Evolutionary conservation across 2,888 invertebrate species (phyloP), one percentile per base, ranked within the genome.

Genomic region (Thysanoteuthis rhombus): DNA sequence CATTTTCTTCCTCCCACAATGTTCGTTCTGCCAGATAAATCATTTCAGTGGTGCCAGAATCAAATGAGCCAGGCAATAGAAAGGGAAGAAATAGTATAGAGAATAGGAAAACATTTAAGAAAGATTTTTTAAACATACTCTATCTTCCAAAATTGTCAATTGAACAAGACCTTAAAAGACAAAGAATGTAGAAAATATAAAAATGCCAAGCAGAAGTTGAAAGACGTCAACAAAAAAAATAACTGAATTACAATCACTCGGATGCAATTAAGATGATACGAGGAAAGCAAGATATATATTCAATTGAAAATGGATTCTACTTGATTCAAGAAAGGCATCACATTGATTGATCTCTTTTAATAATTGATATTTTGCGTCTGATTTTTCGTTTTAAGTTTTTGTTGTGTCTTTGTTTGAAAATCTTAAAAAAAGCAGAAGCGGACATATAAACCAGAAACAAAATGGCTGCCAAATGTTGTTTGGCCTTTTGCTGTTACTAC

Each of bases 221-320:
- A 75, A 75, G n/a, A 75, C 19, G 4, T 12, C n/a, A 75, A 28
- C 28, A 58, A 58, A 25, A 58, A 32, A 58, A 16, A 58, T 0
- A 58, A 58, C 58, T 8, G 19, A 75, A 75, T 75, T 36, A 75
- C 75, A 75, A 75, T 75, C 75, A 75, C 75, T 75, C 75, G 36
- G n/a, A 75, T 75, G 75, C 36, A 75, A 75, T 75, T 75, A 75
- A 75, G 75, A 36, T 36, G 75, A 75, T 75, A n/a, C 75, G 75
- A 75, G n/a, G 75, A 75, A 75, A n/a, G 75, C 75, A 75, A 75
- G 75, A 75, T 75, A 75, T n/a, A 75, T 75, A 75, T 75, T 75
- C 75, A 75, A 75, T 75, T 75, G 75, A 75, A 75, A 75, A 75
- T 75, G 75, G 75, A 75, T 75, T 75, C 75, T 16, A n/a, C n/a